Evolutionary conservation across 2,797 vertebrate species (phyloP), one percentile per base, ranked within the genome.

Genomic region (Crax fasciolata): DNA sequence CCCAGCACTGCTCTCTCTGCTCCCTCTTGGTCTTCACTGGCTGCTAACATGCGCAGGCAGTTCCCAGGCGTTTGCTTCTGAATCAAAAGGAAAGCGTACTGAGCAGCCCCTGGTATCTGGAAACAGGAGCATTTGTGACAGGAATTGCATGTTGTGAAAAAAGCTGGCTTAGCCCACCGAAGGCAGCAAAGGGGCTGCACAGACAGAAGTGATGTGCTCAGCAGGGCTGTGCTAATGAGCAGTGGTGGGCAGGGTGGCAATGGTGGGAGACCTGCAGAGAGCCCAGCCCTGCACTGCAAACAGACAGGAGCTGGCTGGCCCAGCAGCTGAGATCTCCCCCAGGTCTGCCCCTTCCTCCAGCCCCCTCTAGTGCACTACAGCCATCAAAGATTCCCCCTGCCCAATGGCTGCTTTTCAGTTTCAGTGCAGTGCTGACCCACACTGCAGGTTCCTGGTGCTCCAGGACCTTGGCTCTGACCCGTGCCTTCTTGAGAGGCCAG

Each of bases 381-480:
- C 27, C 43, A 3, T 15, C 2, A 32, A 30, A 23, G 70, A 6
- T 20, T 35, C 71, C 27, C 6, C 21, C 52, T 58, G 28, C 52
- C 51, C 18, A n/a, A 44, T 21, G 0, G 1, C 11, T 0, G 2
- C 52, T 43, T 41, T 39, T 18, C 0, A 1, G 2, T 20, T 4
- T 0, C 6, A 52, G 13, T 27, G 54, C 43, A n/a, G 10, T 18
- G 24, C 61, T 25, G 7, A 46, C n/a, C 49, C n/a, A 17, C 20
- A 8, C 6, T 35, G 23, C 5, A 5, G 6, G 32, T 80, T 59
- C 28, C 5, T 54, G 63, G 7, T 66, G 65, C 59, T 71, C 19
- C 59, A 16, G 80, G 57, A 58, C 15, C 44, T 49, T 8, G 0
- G 21, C 41, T 46, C 46, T 61, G 25, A 23, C 19, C 25, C 9